A percentile compares a stretch with the other conserved stretches of the same genome.
These are phyloP conservation scores for Gobio gobio DNA, from an alignment of 2,113 vertebrate genomes.

Conservation along the genomic window DNA sequence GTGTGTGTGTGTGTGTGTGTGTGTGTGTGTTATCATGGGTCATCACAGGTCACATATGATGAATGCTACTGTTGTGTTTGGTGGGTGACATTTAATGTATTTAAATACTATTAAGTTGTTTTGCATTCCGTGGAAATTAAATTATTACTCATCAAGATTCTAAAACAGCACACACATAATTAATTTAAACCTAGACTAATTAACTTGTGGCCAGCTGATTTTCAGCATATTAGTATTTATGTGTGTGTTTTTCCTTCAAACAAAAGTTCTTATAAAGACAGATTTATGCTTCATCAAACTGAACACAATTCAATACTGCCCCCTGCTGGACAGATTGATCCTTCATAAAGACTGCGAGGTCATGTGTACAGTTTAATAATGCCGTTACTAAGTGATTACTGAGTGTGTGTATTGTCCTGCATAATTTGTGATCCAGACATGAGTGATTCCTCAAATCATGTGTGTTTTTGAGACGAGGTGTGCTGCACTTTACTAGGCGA, in stretches of 20 bases:
- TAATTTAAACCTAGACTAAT: background rate
- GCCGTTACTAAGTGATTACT: background rate
- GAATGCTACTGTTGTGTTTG: background rate
- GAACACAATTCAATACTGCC: background rate
- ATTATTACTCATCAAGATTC: conserved; percentile 12
- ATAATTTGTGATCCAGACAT: too few relatives aligned
- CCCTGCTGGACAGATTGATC: conserved; percentile 7
- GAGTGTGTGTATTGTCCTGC: background rate
- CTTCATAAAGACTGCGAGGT: background rate
- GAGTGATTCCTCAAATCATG: too few relatives aligned
- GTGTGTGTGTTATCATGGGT: background rate
- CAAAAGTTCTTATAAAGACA: background rate
- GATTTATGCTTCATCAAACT: background rate
- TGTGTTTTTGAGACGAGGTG: too few relatives aligned
- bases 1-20: conserved; percentile 18
- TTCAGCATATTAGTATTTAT: background rate
- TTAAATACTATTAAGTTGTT: background rate
- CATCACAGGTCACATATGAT: background rate
- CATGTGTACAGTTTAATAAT: background rate
- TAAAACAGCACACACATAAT: background rate
- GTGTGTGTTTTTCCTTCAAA: background rate
- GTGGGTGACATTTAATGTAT: conserved; percentile 1
- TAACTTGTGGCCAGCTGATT: background rate
- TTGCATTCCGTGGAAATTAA: background rate
- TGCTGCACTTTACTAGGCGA: too few relatives aligned